Evolutionary conservation across 2,888 invertebrate species (phyloP).

Genomic region (Neoaliturus tenellus): DNA sequence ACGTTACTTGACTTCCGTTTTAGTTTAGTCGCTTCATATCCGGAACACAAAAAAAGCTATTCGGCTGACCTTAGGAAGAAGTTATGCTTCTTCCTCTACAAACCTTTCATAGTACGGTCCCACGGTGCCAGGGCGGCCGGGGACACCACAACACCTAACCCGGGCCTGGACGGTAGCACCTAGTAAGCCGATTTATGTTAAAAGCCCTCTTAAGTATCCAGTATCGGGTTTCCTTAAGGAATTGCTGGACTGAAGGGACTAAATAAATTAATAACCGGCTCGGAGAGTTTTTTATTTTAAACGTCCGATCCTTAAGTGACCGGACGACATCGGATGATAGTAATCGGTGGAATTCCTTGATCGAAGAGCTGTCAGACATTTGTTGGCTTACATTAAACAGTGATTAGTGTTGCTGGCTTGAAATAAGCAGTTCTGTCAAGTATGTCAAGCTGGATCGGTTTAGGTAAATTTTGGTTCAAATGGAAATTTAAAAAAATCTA

Average conservation of each 20-base stretch:
- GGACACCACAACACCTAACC: background rate
- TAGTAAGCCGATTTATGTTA: conserved; percentile 34
- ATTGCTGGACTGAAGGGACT: conserved; percentile 4
- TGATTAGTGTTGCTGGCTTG: background rate
- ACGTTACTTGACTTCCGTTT: too few species aligned
- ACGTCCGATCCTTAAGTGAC: conserved; percentile 15
- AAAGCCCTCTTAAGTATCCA: conserved; percentile 33
- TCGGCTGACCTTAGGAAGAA: too few species aligned
- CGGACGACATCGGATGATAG: conserved; percentile 3
- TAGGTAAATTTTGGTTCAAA: too few species aligned
- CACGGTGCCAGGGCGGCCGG: too few species aligned
- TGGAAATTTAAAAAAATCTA: too few species aligned
- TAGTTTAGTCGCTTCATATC: too few species aligned
- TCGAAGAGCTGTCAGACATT: conserved; percentile 2
- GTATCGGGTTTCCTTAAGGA: conserved; percentile 20
- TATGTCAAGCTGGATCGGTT: background rate
- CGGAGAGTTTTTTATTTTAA: background rate
- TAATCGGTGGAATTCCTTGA: conserved; percentile 18
- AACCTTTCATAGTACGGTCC: too few species aligned
- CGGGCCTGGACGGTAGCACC: conserved; percentile 31
- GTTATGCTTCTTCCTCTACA: too few species aligned
- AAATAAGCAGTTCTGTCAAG: background rate
- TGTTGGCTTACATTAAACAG: background rate
- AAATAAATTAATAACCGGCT: conserved; percentile 35
- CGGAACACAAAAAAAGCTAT: too few species aligned